These are phyloP conservation scores for Diacarnus erythraeanus DNA, from an alignment of 37 sponge, comb jelly and placozoan species.

Conservation along the genomic window DNA sequence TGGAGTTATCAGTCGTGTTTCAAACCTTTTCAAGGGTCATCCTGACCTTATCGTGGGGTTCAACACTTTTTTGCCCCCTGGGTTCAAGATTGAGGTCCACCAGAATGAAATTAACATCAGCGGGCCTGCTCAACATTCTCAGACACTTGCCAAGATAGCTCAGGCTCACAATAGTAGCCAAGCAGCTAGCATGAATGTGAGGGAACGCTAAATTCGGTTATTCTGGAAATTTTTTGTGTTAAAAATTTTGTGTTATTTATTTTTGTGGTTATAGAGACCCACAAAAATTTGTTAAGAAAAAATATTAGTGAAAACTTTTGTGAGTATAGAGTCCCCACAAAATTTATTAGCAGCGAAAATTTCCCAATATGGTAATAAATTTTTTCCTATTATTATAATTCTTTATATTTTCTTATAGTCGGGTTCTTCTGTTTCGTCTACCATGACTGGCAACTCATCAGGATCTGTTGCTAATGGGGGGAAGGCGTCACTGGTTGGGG, in stretches of 20 bases:
- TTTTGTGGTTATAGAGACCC: no score
- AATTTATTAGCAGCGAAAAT: no score
- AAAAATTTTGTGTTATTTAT: no score
- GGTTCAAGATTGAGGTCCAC: conserved; percentile 95
- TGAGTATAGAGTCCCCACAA: no score
- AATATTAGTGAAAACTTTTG: no score
- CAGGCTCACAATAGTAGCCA: conserved; percentile 54
- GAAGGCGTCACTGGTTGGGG: no score
- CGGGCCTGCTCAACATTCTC: conserved; percentile 70
- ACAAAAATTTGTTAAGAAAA: no score
- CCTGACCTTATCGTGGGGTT: conserved; percentile 97
- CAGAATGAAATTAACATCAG: conserved; percentile 74
- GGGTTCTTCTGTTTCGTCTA: not conserved
- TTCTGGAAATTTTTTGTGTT: no score
- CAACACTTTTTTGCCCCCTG: conserved; percentile 97
- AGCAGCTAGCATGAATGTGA: conserved; percentile 7
- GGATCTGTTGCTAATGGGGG: not conserved
- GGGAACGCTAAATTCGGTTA: not conserved
- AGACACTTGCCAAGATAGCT: conserved; percentile 62
- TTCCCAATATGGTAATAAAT: no score
- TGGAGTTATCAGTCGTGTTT: conserved; percentile 93
- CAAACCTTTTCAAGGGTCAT: conserved; percentile 93
- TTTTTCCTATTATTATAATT: no score
- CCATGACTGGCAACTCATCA: not conserved
- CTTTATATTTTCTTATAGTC: no score